These are phyloP conservation scores for Chiroxiphia lanceolata DNA, from an alignment of 2,797 vertebrate genomes.

Conservation along the genomic window DNA sequence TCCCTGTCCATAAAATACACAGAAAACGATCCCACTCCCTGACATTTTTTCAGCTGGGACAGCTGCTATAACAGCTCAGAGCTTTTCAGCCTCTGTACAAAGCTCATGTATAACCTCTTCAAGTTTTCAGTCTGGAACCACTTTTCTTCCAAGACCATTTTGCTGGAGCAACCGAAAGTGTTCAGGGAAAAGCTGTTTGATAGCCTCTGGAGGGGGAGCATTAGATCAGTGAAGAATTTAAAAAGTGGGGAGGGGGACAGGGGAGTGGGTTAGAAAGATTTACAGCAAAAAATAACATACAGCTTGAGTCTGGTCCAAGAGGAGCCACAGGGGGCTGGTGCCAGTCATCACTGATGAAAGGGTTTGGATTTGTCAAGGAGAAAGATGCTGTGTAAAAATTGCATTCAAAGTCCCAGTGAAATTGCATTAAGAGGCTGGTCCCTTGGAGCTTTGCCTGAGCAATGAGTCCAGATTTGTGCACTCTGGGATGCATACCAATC, in stretches of 20 bases:
- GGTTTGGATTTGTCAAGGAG: constrained; percentile 49
- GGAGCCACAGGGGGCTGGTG: constrained; percentile 65
- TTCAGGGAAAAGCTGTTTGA: constrained; percentile 8
- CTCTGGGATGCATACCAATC: not conserved
- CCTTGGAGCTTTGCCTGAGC: not conserved
- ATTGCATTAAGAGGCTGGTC: not conserved
- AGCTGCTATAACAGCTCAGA: constrained; percentile 73
- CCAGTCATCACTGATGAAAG: constrained; percentile 67
- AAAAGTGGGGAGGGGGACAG: not conserved
- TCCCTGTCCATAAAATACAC: constrained; percentile 72
- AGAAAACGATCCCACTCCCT: constrained; percentile 73
- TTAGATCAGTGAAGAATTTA: constrained; percentile 45
- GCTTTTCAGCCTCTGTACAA: constrained; percentile 66
- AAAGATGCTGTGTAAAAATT: constrained; percentile 53
- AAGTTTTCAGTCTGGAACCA: constrained; percentile 58
- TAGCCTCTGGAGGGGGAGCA: not conserved
- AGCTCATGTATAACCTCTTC: constrained; percentile 63
- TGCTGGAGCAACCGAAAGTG: not conserved
- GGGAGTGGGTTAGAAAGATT: constrained; percentile 40
- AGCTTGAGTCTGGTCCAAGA: constrained; percentile 52
- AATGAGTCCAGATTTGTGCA: not conserved
- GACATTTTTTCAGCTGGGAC: constrained; percentile 75
- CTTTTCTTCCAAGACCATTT: constrained; percentile 58
- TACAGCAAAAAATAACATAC: constrained; percentile 49
- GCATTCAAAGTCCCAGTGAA: constrained; percentile 13